Evolutionary conservation across 2,888 invertebrate genomes (phyloP), one percentile per base, ranked within the genome.

Genomic region (Apamea monoglypha): DNA sequence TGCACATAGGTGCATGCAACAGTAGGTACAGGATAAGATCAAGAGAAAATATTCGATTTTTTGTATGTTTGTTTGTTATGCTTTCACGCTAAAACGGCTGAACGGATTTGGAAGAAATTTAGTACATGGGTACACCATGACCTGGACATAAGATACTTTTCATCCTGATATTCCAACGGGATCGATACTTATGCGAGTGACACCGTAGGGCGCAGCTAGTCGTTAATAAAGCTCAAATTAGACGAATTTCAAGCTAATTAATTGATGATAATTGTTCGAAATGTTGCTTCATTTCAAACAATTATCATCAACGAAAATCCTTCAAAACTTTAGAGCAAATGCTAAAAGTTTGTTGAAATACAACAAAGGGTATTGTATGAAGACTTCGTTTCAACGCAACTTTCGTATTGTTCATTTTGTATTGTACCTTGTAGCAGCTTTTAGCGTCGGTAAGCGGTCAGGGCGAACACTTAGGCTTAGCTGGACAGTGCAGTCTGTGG

Each of bases 321-420:
- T 63, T 80, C 36, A 67, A 32, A 77, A 75, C n/a, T 81, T 78
- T 69, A n/a, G 40, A 63, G n/a, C 61, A 59, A 68, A 36, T 32
- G 56, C 64, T 53, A 18, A n/a, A 74, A 82, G 47, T 66, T 81
- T 56, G 32, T 47, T 56, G 47, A 61, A 67, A 59, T 61, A 36
- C 25, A 74, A 83, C 84, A 84, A 80, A 71, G 40, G 70, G 47
- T 50, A 71, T 74, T 73, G 69, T 74, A 59, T 44, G 7, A 71
- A 61, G 61, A 77, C 44, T 83, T 70, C 6, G 12, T 61, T 47
- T 63, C 40, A 83, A 61, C 47, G n/a, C 16, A 50, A 56, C 36
- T 47, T 68, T 18, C 16, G 72, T 69, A 72, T 78, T 82, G 83
- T 83, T 83, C 63, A 50, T 59, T 40, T 67, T 36, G 67, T 72